Evolutionary conservation across 2,888 invertebrate species (phyloP).

Genomic region (Oligia fasciuncula): DNA sequence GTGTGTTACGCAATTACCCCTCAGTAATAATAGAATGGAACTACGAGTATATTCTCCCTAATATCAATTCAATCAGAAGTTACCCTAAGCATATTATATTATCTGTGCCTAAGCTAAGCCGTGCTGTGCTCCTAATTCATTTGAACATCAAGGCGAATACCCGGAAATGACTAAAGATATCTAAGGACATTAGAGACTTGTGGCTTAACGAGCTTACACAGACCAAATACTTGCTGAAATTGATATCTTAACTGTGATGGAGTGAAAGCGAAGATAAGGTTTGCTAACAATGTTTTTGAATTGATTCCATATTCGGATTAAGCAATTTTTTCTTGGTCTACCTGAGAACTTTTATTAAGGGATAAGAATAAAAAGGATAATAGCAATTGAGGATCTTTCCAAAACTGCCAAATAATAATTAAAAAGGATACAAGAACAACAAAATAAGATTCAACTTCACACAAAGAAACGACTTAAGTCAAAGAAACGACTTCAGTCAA

Average conservation of each 20-base stretch:
- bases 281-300: too few species aligned
- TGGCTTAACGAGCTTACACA: slow-evolving; percentile 18
- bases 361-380: background rate
- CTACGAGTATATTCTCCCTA: background rate
- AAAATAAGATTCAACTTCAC: too few species aligned
- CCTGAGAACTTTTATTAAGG: background rate
- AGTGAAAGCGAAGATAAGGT: background rate
- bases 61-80: background rate
- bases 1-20: background rate
- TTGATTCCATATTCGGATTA: background rate
- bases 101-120: background rate
- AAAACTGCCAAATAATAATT: background rate
- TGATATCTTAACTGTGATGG: background rate
- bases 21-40: background rate
- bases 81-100: too few species aligned
- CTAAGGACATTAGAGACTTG: slow-evolving; percentile 19
- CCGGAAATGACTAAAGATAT: slow-evolving; percentile 35
- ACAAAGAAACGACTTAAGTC: too few species aligned
- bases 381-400: background rate
- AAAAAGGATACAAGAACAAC: too few species aligned
- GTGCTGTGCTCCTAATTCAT: slow-evolving; percentile 22
- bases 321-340: too few species aligned
- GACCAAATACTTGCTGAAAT: background rate
- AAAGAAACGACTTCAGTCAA: too few species aligned
- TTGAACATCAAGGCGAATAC: slow-evolving; percentile 18